Evolutionary conservation across 2,797 vertebrate species (phyloP), one percentile per base, ranked within the genome.

Genomic region (Helarctos malayanus): DNA sequence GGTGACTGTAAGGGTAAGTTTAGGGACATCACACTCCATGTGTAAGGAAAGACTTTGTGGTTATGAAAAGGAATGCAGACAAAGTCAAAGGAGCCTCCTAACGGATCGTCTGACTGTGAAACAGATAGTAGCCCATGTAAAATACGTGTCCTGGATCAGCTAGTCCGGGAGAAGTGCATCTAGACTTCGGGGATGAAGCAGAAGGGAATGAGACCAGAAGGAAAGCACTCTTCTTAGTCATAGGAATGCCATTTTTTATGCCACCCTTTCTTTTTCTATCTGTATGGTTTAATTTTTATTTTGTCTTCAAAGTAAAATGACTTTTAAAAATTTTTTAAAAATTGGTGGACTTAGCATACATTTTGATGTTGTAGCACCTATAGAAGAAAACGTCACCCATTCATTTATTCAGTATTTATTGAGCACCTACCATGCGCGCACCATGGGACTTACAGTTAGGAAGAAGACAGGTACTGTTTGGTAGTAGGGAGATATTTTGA

Each of bases 241-340:
- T 56, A 18, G 25, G 4, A 59, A 27, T 27, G 11, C n/a, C 16
- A 73, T 9, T 68, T 18, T 52, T 87, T 35, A 65, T 61, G n/a
- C 5, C 0, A 8, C 10, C 27, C 0, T 89, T 90, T 75, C 52
- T 69, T 63, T 83, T 1, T 3, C 4, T 80, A 63, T 21, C 27
- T 63, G 0, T 45, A 16, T 41, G 38, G 16, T 89, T 94, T 38
- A n/a, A 56, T 76, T 82, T 81, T 94, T 78, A 11, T 38, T 75
- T 95, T 75, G 9, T 80, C 89, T 94, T 32, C 14, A 69, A 81
- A 94, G 61, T 71, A 47, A 85, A 57, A 38, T 52, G 12, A 38
- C 79, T 13, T 63, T 89, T 18, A 83, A 41, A 41, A 41, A 5
- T 41, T 41, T 41, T 41, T 1, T 5, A 41, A 41, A 41, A n/a